A percentile compares a stretch with the other conserved stretches of the same genome.
phyloP scores from a whole-genome alignment of 2,888 invertebrate species.

The Physocephala rufipes region DNA sequence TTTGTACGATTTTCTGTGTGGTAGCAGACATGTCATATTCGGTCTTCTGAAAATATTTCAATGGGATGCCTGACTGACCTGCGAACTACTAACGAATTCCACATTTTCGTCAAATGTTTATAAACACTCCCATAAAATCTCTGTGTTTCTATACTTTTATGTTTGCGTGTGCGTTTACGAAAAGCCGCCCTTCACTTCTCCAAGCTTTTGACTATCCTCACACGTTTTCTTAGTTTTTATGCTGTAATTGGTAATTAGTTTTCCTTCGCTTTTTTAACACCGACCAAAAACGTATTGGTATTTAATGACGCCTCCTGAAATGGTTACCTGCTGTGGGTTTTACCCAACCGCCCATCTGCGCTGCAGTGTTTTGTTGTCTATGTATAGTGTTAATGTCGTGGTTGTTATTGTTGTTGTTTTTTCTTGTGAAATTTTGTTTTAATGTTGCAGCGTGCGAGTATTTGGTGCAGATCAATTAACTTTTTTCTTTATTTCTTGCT shows the following conservation, averaged over 20 bases:
- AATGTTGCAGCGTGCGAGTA: neutral
- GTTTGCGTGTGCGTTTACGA: no score
- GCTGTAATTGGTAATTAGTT: neutral
- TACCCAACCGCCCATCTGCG: constrained; percentile 22
- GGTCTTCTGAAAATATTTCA: neutral
- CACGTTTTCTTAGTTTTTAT: neutral
- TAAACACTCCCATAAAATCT: no score
- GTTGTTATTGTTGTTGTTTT: no score
- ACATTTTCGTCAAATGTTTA: no score
- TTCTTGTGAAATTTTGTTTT: neutral
- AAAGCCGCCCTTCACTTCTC: neutral
- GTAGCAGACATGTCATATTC: neutral
- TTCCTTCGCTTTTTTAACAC: no score
- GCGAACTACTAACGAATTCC: constrained; percentile 34
- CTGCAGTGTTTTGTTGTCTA: neutral
- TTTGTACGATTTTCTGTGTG: neutral
- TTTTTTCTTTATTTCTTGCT: neutral
- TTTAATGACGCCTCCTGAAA: neutral
- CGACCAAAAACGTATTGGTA: no score
- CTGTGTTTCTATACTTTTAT: no score
- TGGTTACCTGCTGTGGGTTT: constrained; percentile 24
- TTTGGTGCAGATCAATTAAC: constrained; percentile 9
- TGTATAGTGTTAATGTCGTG: no score
- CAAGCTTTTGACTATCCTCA: no score
- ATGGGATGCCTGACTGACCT: constrained; percentile 30